Evolutionary conservation across 2,113 vertebrate species (phyloP).

Genomic region (Lophotis ruficrista): DNA sequence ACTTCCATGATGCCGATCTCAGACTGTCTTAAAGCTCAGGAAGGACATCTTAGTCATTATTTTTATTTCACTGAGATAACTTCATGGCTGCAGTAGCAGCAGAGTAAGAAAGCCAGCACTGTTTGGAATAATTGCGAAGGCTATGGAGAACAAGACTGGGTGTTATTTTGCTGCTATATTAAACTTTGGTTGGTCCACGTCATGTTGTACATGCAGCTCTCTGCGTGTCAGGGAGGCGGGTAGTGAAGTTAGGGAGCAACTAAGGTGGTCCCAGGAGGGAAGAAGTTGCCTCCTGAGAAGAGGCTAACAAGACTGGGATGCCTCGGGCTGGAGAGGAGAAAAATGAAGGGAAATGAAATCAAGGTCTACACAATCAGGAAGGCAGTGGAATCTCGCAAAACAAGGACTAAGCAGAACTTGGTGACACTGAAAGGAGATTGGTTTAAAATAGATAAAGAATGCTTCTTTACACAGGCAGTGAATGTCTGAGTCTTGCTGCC

Average conservation of each 20-base stretch:
- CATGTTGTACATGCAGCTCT: rapidly evolving
- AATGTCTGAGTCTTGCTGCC: background rate
- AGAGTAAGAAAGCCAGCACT: background rate
- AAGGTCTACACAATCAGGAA: background rate
- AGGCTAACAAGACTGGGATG: background rate
- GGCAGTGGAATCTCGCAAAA: background rate
- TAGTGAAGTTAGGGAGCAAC: background rate
- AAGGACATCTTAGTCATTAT: background rate
- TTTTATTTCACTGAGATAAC: background rate
- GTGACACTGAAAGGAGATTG: background rate
- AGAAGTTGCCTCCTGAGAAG: background rate
- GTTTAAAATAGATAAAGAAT: background rate
- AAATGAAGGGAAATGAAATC: background rate
- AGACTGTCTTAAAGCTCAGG: background rate
- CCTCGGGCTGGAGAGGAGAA: background rate
- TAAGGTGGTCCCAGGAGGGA: background rate
- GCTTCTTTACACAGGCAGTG: background rate
- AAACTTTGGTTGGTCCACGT: background rate
- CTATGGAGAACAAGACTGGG: background rate
- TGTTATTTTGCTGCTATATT: background rate
- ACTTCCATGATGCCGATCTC: background rate
- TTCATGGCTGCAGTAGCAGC: background rate
- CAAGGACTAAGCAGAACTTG: background rate
- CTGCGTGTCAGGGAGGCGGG: background rate
- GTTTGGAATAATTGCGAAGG: background rate